These are phyloP conservation scores for Bucorvus abyssinicus DNA, from an alignment of 2,797 vertebrate species.

Conservation along the genomic window DNA sequence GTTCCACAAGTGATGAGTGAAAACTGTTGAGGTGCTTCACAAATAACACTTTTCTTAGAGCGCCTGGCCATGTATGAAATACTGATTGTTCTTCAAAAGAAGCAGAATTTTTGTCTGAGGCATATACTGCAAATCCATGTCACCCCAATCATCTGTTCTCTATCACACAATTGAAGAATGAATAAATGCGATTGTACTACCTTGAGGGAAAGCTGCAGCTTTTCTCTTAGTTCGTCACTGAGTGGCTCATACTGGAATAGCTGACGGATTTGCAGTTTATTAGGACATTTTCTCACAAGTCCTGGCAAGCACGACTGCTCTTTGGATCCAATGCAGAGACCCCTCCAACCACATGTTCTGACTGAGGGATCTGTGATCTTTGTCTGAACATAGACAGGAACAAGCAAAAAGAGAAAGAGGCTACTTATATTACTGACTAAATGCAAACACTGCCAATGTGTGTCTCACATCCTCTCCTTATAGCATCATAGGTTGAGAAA, in stretches of 20 bases:
- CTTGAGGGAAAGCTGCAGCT: slow-evolving; percentile 84
- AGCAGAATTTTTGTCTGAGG: not conserved
- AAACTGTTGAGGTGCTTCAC: not conserved
- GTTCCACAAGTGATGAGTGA: not conserved
- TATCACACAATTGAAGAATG: not conserved
- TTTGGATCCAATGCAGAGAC: slow-evolving; percentile 70
- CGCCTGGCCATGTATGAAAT: not conserved
- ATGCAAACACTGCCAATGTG: not conserved
- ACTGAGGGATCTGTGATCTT: slow-evolving; percentile 68
- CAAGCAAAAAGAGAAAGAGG: not conserved
- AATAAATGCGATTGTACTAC: slow-evolving; percentile 59
- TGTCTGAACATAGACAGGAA: slow-evolving; percentile 66
- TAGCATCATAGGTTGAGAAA: not conserved
- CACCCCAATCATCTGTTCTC: not conserved
- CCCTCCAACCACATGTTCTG: slow-evolving; percentile 70
- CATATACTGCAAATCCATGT: not conserved
- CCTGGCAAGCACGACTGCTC: not conserved
- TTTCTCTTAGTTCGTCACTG: slow-evolving; percentile 62
- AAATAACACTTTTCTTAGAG: not conserved
- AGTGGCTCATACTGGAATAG: slow-evolving; percentile 81
- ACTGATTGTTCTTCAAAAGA: not conserved
- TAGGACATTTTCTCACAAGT: slow-evolving; percentile 78
- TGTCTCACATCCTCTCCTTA: not conserved
- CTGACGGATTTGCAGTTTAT: slow-evolving; percentile 85
- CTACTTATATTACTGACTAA: not conserved